Percentiles rank a stretch among this genome's conserved stretches.
Conservation (phyloP, 2,113 vertebrate species). For the Gnathochromis pfefferi region DNA sequence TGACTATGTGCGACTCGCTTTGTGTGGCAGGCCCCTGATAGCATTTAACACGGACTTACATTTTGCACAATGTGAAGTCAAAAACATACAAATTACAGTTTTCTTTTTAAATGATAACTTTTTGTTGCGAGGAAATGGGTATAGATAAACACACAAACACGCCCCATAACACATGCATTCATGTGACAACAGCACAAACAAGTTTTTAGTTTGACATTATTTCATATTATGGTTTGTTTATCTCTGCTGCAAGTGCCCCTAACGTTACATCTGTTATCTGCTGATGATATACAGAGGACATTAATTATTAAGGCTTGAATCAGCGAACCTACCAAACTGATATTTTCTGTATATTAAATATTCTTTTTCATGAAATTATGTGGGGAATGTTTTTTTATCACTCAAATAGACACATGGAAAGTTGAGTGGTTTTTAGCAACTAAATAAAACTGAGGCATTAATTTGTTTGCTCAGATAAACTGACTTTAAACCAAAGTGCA, state of each 20-base stretch:
- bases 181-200: conserved; percentile 12
- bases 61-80: neutral
- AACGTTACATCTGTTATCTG: neutral
- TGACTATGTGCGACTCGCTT: neutral
- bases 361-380: neutral
- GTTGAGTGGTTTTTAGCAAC: neutral
- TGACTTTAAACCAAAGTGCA: neutral
- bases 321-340: neutral
- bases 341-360: neutral
- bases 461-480: neutral
- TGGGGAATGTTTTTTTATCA: neutral
- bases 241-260: neutral
- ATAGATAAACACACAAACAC: neutral
- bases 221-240: neutral
- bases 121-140: neutral
- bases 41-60: neutral
- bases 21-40: conserved; percentile 32
- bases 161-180: conserved; percentile 20
- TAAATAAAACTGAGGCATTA: neutral
- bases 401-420: neutral
- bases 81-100: neutral
- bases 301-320: neutral
- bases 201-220: neutral
- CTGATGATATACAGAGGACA: neutral
- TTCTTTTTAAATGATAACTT: neutral